A percentile compares a stretch with the other conserved stretches of the same genome.
These are phyloP conservation scores for Cyrtodaria siliqua DNA, from an alignment of 2,888 invertebrate genomes.

Conservation along the genomic window DNA sequence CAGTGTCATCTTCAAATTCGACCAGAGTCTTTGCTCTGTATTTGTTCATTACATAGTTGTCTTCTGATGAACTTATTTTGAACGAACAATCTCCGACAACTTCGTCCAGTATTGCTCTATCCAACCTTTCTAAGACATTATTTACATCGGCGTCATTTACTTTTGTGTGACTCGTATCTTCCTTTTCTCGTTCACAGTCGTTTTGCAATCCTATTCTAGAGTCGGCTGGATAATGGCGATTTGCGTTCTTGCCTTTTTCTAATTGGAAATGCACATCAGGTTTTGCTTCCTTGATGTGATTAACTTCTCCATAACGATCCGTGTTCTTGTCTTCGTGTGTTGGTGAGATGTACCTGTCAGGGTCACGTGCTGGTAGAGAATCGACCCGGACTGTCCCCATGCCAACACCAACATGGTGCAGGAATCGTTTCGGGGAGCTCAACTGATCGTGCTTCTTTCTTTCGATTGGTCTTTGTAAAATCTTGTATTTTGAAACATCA, in stretches of 20 bases:
- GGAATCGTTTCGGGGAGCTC: constrained; percentile 11
- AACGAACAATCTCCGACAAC: constrained; percentile 19
- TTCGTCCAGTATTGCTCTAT: not conserved
- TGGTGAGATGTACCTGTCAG: no score
- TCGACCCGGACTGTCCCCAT: constrained; percentile 2
- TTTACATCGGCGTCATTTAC: not conserved
- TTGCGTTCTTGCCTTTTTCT: no score
- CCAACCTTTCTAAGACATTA: not conserved
- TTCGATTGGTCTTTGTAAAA: not conserved
- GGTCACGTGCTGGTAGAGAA: not conserved
- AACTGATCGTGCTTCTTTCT: not conserved
- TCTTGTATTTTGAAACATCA: constrained; percentile 40
- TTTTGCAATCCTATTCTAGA: not conserved
- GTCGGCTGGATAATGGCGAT: no score
- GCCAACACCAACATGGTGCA: not conserved
- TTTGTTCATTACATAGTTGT: constrained; percentile 53
- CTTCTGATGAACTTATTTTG: constrained; percentile 58
- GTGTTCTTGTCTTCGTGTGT: no score
- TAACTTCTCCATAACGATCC: no score
- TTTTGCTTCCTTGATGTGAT: no score
- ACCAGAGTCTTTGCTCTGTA: constrained; percentile 29
- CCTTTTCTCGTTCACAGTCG: not conserved
- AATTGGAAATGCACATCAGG: no score
- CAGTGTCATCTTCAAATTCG: not conserved
- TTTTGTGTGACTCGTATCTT: not conserved